These are phyloP conservation scores for Antrozous pallidus DNA, from an alignment of 2,797 vertebrate genomes.

Conservation along the genomic window DNA sequence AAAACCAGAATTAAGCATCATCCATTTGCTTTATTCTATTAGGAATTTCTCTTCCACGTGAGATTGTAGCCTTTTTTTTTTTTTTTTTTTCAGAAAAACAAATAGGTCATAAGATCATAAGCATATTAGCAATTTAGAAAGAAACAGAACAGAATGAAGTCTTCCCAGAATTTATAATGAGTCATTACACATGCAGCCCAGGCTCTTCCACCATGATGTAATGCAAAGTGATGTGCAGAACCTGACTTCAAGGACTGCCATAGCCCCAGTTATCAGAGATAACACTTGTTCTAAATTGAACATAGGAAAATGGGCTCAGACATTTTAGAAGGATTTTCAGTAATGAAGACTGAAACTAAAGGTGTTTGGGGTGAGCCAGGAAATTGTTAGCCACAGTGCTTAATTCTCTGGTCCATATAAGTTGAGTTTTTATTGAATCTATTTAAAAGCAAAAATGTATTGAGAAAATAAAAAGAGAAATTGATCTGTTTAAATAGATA, in stretches of 20 bases:
- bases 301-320: not conserved
- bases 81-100: not conserved
- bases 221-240: not conserved
- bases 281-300: not conserved
- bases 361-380: not conserved
- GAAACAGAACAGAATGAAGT: not conserved
- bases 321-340: conserved; percentile 23
- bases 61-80: conserved; percentile 23
- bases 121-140: conserved; percentile 6
- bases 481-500: not conserved
- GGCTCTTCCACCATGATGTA: not conserved
- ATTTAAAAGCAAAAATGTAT: conserved; percentile 22
- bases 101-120: not conserved
- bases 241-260: not conserved
- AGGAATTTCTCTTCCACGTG: not conserved
- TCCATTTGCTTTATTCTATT: not conserved
- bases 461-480: not conserved
- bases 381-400: not conserved
- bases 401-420: conserved; percentile 10
- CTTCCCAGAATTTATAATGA: conserved; percentile 4
- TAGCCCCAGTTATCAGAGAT: not conserved
- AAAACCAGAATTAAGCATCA: conserved; percentile 27
- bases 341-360: conserved; percentile 12
- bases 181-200: not conserved
- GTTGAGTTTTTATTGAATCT: conserved; percentile 3